Percentiles rank a stretch among this genome's conserved stretches.
These are phyloP conservation scores for Zaprionus obscuricornis DNA, from an alignment of 2,888 invertebrate species.

Conservation along the genomic window DNA sequence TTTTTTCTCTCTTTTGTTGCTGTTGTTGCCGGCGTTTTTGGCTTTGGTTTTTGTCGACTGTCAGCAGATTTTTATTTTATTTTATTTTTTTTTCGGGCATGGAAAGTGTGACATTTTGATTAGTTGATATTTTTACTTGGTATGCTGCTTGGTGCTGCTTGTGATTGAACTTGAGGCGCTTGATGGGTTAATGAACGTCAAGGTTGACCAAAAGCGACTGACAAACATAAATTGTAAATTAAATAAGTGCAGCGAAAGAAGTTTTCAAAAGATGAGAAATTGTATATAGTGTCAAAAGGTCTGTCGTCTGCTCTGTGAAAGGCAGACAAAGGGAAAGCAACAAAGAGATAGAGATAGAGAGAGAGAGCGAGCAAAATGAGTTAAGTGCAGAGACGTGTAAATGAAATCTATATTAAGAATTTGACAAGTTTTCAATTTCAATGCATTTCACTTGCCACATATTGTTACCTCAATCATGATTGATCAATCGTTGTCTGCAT, in stretches of 20 bases:
- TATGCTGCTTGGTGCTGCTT: slow-evolving; percentile 32
- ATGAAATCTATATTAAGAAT: too few species aligned
- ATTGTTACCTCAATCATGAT: slow-evolving; percentile 14
- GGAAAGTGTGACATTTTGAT: slow-evolving; percentile 77
- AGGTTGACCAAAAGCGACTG: too few species aligned
- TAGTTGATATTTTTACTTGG: slow-evolving; percentile 55
- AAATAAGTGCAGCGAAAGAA: slow-evolving; percentile 43
- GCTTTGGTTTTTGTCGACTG: slow-evolving; percentile 62
- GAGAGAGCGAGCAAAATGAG: neutral
- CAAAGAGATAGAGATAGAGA: neutral
- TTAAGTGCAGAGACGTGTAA: too few species aligned
- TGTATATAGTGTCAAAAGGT: too few species aligned
- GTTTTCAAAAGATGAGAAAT: neutral
- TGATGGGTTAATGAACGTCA: slow-evolving; percentile 65
- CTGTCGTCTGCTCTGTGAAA: neutral
- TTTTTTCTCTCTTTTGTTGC: slow-evolving; percentile 9
- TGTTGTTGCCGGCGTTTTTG: slow-evolving; percentile 32
- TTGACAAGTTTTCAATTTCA: too few species aligned
- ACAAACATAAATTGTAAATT: slow-evolving; percentile 39
- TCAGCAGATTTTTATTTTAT: slow-evolving; percentile 57
- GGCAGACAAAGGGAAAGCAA: neutral
- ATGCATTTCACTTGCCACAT: slow-evolving; percentile 31
- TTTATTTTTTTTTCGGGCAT: slow-evolving; percentile 46
- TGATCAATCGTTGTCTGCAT: slow-evolving; percentile 24
- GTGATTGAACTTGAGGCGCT: slow-evolving; percentile 70